A percentile compares a stretch with the other conserved stretches of the same genome.
Evolutionary conservation across 2,888 invertebrate species (phyloP).

Genomic region (Cephus rjabovi): DNA sequence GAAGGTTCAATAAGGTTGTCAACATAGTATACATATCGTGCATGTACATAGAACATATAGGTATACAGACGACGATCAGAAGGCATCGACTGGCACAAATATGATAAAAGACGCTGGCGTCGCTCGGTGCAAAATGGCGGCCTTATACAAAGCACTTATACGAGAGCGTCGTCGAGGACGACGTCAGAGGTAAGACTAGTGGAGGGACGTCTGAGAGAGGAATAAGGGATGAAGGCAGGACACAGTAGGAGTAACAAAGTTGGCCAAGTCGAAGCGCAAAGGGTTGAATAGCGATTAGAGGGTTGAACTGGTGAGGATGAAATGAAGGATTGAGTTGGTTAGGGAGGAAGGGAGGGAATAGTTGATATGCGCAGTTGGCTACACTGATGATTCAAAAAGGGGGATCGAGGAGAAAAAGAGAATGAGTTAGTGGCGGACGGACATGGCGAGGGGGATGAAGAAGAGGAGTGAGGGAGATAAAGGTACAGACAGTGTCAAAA

Average conservation of each 20-base stretch:
- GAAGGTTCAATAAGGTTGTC: not conserved
- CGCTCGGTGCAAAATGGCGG: not conserved
- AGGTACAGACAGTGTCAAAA: constrained; percentile 39
- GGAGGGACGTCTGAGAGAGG: not conserved
- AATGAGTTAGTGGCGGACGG: not conserved
- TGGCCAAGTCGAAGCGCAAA: not conserved
- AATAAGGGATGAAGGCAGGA: not conserved
- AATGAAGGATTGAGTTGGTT: not conserved
- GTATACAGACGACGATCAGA: not conserved
- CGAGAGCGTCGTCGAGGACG: not conserved
- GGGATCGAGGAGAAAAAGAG: constrained; percentile 10
- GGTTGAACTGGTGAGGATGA: not conserved
- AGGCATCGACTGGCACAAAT: constrained; percentile 5
- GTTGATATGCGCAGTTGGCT: constrained; percentile 14
- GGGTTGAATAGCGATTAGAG: not conserved
- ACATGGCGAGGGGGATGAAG: constrained; percentile 5
- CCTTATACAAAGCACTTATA: not conserved
- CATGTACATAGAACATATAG: not conserved
- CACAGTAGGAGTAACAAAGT: not conserved
- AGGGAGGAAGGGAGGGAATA: not conserved
- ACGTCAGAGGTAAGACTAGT: not conserved
- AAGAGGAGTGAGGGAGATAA: not conserved
- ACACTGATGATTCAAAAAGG: constrained; percentile 13
- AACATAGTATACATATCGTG: not conserved
- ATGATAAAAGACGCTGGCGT: not conserved